phyloP scores from a whole-genome alignment of 2,113 vertebrate species.

The Apistogramma diplotaenia region DNA sequence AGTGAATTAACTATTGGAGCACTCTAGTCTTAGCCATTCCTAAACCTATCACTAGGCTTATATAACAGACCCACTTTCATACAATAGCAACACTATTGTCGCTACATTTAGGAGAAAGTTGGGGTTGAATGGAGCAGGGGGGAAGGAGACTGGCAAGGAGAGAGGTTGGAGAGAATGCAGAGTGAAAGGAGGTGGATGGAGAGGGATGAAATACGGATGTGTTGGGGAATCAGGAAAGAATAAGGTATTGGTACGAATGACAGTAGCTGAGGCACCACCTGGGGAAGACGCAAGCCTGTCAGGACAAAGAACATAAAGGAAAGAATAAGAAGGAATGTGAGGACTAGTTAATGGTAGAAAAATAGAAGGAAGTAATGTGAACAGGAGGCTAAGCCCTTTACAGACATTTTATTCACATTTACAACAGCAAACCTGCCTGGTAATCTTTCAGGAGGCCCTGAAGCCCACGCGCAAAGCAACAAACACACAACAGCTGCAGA shows the following conservation, averaged over 20 bases:
- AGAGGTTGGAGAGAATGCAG: conserved; percentile 2
- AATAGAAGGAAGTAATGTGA: background rate
- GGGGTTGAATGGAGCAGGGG: conserved; percentile 14
- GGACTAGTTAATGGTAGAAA: background rate
- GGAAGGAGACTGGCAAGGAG: background rate
- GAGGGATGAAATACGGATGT: background rate
- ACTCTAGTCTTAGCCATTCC: conserved; percentile 29
- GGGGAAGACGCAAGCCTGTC: background rate
- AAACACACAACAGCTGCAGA: conserved; percentile 22
- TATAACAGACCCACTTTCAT: conserved; percentile 67
- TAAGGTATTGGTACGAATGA: conserved; percentile 1
- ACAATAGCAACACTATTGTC: conserved; percentile 39
- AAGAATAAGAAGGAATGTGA: background rate
- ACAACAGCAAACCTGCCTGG: conserved; percentile 4
- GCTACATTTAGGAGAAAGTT: conserved; percentile 30
- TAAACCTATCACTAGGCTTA: conserved; percentile 47
- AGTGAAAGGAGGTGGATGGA: background rate
- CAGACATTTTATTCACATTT: conserved; percentile 27
- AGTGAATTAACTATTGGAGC: conserved; percentile 56
- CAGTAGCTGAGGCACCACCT: background rate
- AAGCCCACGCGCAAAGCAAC: background rate
- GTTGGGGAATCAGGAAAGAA: conserved; percentile 1
- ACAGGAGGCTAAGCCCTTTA: background rate
- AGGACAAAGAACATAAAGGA: background rate
- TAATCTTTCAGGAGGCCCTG: conserved; percentile 22